Conservation (phyloP, 2,888 invertebrate species). For the Macrosiphum euphorbiae region DNA sequence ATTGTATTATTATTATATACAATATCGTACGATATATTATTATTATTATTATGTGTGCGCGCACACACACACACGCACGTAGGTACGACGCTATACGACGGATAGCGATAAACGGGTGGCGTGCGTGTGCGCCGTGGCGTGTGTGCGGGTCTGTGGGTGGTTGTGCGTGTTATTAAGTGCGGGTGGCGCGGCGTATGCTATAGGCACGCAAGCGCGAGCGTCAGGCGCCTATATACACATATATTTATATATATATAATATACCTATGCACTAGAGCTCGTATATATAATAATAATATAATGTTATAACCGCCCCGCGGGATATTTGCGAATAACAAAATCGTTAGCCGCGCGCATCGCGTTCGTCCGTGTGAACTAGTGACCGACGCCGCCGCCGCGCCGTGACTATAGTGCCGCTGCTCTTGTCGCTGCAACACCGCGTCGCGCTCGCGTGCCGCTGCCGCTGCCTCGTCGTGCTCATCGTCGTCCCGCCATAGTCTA, state of each 20-base stretch:
- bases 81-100: background rate
- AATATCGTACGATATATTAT: background rate
- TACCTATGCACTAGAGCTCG: background rate
- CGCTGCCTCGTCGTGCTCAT: background rate
- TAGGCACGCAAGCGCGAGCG: background rate
- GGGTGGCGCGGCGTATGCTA: background rate
- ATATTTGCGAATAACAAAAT: constrained; percentile 60
- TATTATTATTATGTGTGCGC: background rate
- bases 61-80: background rate
- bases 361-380: constrained; percentile 54
- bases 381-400: constrained; percentile 29
- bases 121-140: background rate
- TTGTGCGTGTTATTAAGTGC: background rate
- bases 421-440: background rate
- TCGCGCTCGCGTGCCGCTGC: background rate
- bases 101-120: background rate
- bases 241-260: background rate
- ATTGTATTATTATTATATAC: background rate
- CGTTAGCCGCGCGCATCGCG: constrained; percentile 43
- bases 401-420: background rate
- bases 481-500: background rate
- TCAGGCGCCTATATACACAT: background rate
- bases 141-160: background rate
- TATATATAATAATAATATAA: background rate
- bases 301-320: constrained; percentile 45